Conservation (phyloP, 2,797 vertebrate species). For the Periophthalmus magnuspinnatus region DNA sequence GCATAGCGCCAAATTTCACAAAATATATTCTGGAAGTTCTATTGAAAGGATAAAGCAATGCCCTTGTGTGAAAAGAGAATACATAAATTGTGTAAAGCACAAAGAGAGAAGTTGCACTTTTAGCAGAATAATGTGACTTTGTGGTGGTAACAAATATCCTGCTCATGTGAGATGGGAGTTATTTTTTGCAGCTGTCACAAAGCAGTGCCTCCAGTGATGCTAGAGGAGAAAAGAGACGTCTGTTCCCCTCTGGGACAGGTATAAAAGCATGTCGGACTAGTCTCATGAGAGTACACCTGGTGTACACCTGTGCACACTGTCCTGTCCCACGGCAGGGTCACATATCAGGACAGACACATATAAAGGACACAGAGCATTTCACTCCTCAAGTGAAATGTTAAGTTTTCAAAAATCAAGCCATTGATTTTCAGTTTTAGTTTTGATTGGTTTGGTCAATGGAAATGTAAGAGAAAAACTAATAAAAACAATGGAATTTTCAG, state of each 20-base stretch:
- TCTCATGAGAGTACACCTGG: conserved; percentile 30
- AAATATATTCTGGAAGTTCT: conserved; percentile 45
- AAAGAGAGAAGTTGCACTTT: conserved; percentile 14
- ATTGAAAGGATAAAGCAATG: conserved; percentile 16
- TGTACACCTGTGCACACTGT: conserved; percentile 22
- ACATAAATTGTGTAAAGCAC: neutral
- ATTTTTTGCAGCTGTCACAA: conserved; percentile 32
- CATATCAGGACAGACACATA: conserved; percentile 12
- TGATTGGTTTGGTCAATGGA: neutral
- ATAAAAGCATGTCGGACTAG: conserved; percentile 10
- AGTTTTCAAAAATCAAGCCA: neutral
- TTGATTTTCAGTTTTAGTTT: neutral
- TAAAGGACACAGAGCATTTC: conserved; percentile 25
- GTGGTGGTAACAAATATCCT: conserved; percentile 35
- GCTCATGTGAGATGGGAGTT: conserved; percentile 11
- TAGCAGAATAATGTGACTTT: conserved; percentile 32
- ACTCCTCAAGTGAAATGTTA: conserved; percentile 7
- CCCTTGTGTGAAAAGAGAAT: conserved; percentile 16
- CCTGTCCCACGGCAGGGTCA: conserved; percentile 27
- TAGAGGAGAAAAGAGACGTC: conserved; percentile 27
- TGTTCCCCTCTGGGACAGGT: conserved; percentile 23
- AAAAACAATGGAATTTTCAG: neutral
- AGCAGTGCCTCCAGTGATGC: conserved; percentile 21
- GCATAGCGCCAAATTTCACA: conserved; percentile 25
- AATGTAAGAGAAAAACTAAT: neutral